These are phyloP conservation scores for Cherax destructor DNA, from an alignment of 1,140 invertebrate species.

Conservation along the genomic window DNA sequence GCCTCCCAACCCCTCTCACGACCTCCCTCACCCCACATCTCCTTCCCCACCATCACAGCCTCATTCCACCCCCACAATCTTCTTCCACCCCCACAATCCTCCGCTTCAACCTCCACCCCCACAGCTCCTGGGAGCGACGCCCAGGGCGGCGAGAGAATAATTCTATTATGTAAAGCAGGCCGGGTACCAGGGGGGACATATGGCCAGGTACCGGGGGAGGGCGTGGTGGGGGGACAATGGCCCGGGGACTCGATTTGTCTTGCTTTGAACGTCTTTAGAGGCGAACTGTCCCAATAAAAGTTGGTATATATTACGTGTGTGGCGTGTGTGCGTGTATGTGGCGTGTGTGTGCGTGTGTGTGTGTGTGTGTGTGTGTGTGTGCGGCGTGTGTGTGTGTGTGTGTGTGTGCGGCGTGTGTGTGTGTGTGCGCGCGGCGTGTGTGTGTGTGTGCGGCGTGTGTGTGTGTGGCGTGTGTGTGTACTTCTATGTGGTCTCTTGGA, in stretches of 20 bases:
- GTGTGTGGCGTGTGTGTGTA: no score
- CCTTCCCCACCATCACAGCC: no score
- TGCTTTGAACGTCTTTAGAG: constrained; percentile 12
- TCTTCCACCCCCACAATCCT: no score
- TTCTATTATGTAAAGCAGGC: constrained; percentile 22
- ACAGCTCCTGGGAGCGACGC: not conserved
- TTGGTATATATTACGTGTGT: not conserved
- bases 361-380: not conserved
- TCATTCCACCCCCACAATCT: no score
- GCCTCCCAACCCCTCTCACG: no score
- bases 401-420: not conserved
- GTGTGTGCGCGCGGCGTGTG: not conserved
- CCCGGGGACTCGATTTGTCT: constrained; percentile 5
- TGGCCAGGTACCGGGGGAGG: no score
- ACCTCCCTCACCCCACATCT: no score
- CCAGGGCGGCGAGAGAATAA: constrained; percentile 1
- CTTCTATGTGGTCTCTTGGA: no score
- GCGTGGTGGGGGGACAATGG: not conserved
- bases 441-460: not conserved
- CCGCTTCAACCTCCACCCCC: not conserved
- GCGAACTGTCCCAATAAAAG: constrained; percentile 11
- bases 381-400: no score
- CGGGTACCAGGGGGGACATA: not conserved
- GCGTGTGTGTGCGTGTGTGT: not conserved
- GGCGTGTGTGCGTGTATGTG: no score